Base-by-base conservation (phyloP, 1,140 invertebrate genomes). In the Zaprionus africanus region DNA sequence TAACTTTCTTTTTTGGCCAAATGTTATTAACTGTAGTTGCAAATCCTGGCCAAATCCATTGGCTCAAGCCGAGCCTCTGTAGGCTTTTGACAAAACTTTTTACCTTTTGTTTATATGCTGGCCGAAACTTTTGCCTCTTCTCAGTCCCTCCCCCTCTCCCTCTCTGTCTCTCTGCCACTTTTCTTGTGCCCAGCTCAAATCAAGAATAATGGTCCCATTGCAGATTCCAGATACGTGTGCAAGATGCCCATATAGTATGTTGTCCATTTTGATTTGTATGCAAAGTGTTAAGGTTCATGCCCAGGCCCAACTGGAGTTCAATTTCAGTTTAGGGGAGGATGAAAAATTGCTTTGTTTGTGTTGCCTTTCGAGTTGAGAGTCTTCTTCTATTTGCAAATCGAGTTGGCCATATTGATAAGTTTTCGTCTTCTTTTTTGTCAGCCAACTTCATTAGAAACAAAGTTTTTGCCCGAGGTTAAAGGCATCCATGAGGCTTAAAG, bases 171-270 rank as follows among this genome's bases (percentile, higher is more conserved):
- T 41, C 86, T 65, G 59, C 43, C 22, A 41, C 12, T 28, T 54
- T 41, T 46, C 41, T 46, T 46, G 51, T 19, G 54, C 13, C 15
- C 13, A 49, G 53, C 49, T 64, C 64, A 87, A 87, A 88, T 88
- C 84, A 87, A 86, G 83, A 86, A 86, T 86, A 86, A 86, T 86
- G 83, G 77, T 86, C 81, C 84, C 83, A 80, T 71, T 68, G 84
- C 81, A 82, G 77, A 80, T 82, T 77, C 64, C 43, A 74, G 70
- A 64, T 80, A 83, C 78, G 79, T 77, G 66, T 74, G 56, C 54
- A 66, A 67, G 58, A 56, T 58, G 43, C 60, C 34, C 67, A 46
- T 41, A 79, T 64, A 66, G 51, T 36, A 31, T 63, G 54, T 34
- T 65, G 63, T 79, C 76, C 72, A 22, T 71, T 80, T 78, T 88